Percentiles rank a stretch among this genome's conserved stretches.
Evolutionary conservation across 2,888 invertebrate genomes (phyloP).

Genomic region (Drosophila borborema): DNA sequence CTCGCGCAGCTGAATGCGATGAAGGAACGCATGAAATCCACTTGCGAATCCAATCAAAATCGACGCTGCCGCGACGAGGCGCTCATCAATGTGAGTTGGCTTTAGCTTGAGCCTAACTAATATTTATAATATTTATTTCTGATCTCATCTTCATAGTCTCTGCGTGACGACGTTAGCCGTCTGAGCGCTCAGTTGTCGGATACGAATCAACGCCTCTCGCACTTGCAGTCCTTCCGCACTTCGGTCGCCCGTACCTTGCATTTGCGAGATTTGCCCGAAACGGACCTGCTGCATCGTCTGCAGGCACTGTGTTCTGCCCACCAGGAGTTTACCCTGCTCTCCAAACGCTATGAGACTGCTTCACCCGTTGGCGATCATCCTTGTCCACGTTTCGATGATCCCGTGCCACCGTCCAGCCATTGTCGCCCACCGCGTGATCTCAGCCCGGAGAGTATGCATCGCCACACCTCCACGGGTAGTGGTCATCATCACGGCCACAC

Average conservation of each 20-base stretch:
- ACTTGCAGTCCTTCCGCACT: constrained; percentile 91
- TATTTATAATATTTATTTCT: background rate
- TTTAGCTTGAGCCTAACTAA: background rate
- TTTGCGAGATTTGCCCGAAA: constrained; percentile 90
- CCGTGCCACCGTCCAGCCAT: constrained; percentile 80
- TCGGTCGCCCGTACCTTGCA: constrained; percentile 91
- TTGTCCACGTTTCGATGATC: constrained; percentile 83
- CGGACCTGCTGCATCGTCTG: constrained; percentile 91
- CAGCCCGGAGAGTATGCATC: constrained; percentile 51
- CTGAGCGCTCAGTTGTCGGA: constrained; percentile 91
- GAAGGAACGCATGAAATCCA: constrained; percentile 83
- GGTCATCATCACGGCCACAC: constrained; percentile 38
- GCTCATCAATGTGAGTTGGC: constrained; percentile 82
- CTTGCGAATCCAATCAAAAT: constrained; percentile 83
- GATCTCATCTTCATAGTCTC: constrained; percentile 86
- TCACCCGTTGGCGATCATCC: constrained; percentile 84
- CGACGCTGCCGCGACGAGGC: constrained; percentile 84
- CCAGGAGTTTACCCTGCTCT: constrained; percentile 93
- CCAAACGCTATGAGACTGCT: constrained; percentile 89
- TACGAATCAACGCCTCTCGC: constrained; percentile 91
- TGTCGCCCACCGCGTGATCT: constrained; percentile 82
- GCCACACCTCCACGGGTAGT: constrained; percentile 2
- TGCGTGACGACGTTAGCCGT: constrained; percentile 91
- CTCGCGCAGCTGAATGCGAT: constrained; percentile 79
- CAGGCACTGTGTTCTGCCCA: constrained; percentile 94